Base-by-base conservation (phyloP, 2,888 invertebrate species). In the Anthophora plumipes region DNA sequence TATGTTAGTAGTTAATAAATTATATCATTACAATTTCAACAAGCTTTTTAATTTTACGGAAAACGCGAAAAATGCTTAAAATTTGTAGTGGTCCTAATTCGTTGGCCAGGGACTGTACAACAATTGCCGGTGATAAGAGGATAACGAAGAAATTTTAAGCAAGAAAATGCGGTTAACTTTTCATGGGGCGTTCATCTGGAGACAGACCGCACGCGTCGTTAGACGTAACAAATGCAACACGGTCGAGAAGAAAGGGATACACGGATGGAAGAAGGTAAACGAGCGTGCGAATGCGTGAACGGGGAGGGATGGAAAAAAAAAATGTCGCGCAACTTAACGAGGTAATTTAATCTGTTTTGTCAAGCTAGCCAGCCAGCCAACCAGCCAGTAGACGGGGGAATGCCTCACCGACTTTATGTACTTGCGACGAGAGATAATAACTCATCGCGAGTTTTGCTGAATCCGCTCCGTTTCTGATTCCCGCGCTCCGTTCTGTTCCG, bases 271-370 rank as follows among this genome's bases (percentile, higher is more conserved):
- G 79, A 66, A 54, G 48, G 64, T 70, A 70, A 79, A 79, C 79
- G 60, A 60, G 66, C 79, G 80, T 41, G 41, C 80, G 60, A 60
- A 69, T 57, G 67, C 80, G 75, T 70, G 43, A 39, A 54, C 37
- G 54, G n/a, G 60, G 17, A n/a, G n/a, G n/a, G n/a, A n/a, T 31
- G 12, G 46, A n/a, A 59, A 54, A 37, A 48, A 48, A 80, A 84
- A 84, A 85, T 57, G 77, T 72, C 75, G 70, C 31, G 31, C 63
- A 64, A 82, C 85, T 80, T 79, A 80, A 84, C 82, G 84, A 82
- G 84, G 63, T 77, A 85, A 85, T 85, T 85, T 85, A 85, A 85
- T 85, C 82, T 72, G 82, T 85, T 85, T 85, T 85, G 85, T 77
- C 75, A 55, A 71, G 46, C 39, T 20, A 55, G 64, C 70, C 59